phyloP scores from a whole-genome alignment of 2,888 invertebrate genomes.

The Patella pellucida region DNA sequence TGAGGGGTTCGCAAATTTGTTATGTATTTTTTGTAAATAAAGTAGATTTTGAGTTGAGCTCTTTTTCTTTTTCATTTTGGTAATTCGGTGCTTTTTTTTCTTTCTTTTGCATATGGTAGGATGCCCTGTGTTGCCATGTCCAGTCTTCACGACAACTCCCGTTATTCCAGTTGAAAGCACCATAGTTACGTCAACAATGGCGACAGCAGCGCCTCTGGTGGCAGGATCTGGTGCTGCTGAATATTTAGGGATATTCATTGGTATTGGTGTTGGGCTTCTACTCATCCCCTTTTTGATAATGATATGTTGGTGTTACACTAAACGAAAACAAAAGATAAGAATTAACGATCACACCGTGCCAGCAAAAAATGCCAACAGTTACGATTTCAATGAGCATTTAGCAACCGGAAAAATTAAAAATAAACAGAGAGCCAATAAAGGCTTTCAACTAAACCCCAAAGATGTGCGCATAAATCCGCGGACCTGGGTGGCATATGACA shows the following conservation, averaged over 20 bases:
- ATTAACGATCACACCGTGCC: not conserved
- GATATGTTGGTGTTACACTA: not conserved
- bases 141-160: not conserved
- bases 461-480: not conserved
- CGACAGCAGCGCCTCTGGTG: not conserved
- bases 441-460: not conserved
- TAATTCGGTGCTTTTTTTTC: conserved; percentile 6
- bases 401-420: not conserved
- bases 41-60: no score
- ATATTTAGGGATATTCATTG: not conserved
- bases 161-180: not conserved
- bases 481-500: not conserved
- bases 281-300: not conserved
- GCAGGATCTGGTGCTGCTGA: not conserved
- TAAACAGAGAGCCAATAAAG: not conserved
- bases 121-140: conserved; percentile 10
- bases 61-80: not conserved
- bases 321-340: not conserved
- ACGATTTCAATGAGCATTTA: conserved; percentile 8
- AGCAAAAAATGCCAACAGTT: not conserved
- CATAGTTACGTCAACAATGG: not conserved
- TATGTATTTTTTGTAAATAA: no score
- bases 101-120: conserved; percentile 13
- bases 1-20: no score
- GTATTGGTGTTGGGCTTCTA: not conserved